phyloP scores from a whole-genome alignment of 2,888 invertebrate genomes.

The Heteromyza rotundicornis region DNA sequence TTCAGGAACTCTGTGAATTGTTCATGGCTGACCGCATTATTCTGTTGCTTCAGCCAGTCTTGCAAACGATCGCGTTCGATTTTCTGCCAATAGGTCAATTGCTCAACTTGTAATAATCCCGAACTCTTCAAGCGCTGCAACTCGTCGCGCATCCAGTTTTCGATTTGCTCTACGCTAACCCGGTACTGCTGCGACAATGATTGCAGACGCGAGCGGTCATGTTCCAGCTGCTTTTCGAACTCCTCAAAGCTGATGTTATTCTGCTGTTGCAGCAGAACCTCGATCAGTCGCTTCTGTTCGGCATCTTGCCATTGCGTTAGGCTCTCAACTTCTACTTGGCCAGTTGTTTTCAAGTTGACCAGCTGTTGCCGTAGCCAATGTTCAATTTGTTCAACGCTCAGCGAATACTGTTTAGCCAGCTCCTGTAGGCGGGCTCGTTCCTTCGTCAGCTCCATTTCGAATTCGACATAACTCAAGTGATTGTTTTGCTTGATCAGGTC shows the following conservation, averaged over 20 bases:
- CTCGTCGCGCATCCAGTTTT: slow-evolving; percentile 51
- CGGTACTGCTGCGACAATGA: slow-evolving; percentile 49
- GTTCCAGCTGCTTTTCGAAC: slow-evolving; percentile 46
- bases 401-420: slow-evolving; percentile 51
- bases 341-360: slow-evolving; percentile 51
- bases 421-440: slow-evolving; percentile 48
- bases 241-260: slow-evolving; percentile 45
- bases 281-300: slow-evolving; percentile 52
- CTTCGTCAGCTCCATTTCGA: slow-evolving; percentile 50
- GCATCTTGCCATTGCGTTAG: slow-evolving; percentile 54
- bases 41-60: slow-evolving; percentile 47
- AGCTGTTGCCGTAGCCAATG: slow-evolving; percentile 55
- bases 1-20: slow-evolving; percentile 49
- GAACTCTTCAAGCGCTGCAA: slow-evolving; percentile 44
- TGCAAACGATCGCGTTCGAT: slow-evolving; percentile 49
- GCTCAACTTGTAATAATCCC: slow-evolving; percentile 46
- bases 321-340: slow-evolving; percentile 51
- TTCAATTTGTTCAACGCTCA: slow-evolving; percentile 55
- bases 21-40: slow-evolving; percentile 43
- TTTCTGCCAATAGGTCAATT: slow-evolving; percentile 52
- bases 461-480: slow-evolving; percentile 50
- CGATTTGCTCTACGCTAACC: slow-evolving; percentile 49
- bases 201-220: slow-evolving; percentile 45
- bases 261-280: slow-evolving; percentile 51
- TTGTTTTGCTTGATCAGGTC: slow-evolving; percentile 51